Percentiles rank a stretch among this genome's conserved stretches.
Evolutionary conservation across 1,140 invertebrate genomes (phyloP).

Genomic region (Heliconius hewitsoni): DNA sequence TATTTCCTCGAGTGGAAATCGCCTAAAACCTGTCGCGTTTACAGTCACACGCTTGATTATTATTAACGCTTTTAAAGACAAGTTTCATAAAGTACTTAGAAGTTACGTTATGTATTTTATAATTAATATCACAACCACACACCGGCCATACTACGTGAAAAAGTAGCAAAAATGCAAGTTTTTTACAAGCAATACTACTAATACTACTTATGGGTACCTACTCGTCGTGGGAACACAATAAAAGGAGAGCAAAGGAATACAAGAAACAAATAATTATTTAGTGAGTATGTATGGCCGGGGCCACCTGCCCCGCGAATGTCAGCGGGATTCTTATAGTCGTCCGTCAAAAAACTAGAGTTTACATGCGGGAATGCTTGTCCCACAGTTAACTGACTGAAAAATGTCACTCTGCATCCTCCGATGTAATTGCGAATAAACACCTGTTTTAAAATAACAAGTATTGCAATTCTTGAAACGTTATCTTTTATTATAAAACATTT

Average conservation of each 20-base stretch:
- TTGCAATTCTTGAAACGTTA: neutral
- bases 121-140: neutral
- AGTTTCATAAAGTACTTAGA: neutral
- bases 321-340: slow-evolving; percentile 58
- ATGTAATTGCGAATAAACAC: slow-evolving; percentile 49
- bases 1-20: no score
- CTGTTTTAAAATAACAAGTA: slow-evolving; percentile 40
- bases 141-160: neutral
- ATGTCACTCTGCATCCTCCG: slow-evolving; percentile 65
- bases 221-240: slow-evolving; percentile 40
- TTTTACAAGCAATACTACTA: slow-evolving; percentile 20
- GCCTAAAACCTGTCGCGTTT: no score
- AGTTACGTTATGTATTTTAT: neutral
- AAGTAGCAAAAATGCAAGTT: slow-evolving; percentile 2
- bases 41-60: neutral
- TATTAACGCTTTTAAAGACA: neutral
- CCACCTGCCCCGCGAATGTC: slow-evolving; percentile 42
- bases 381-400: slow-evolving; percentile 71
- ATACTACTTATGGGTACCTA: slow-evolving; percentile 16
- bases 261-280: slow-evolving; percentile 45
- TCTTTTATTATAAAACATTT: neutral
- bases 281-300: slow-evolving; percentile 41
- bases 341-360: slow-evolving; percentile 68
- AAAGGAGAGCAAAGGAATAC: slow-evolving; percentile 40
- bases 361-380: slow-evolving; percentile 50